These are phyloP conservation scores for Atopsyche davidsoni DNA, from an alignment of 1,140 invertebrate genomes.

Conservation along the genomic window DNA sequence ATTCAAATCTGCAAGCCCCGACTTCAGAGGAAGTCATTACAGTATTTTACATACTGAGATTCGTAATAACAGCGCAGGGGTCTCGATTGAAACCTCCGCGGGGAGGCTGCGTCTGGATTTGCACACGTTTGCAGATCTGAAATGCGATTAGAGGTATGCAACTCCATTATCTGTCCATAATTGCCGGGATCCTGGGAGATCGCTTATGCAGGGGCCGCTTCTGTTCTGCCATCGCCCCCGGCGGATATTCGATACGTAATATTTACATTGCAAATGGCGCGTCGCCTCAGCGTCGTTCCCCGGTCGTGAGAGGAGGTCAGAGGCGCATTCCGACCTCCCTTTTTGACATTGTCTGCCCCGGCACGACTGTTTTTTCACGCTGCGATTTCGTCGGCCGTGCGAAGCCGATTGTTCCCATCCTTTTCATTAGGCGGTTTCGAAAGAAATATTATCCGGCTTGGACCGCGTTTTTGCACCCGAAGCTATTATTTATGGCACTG, in stretches of 20 bases:
- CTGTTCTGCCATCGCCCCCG: constrained; percentile 14
- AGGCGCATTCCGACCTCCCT: constrained; percentile 24
- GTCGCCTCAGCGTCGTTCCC: not conserved
- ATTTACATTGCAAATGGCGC: constrained; percentile 30
- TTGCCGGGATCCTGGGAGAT: not conserved
- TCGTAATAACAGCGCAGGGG: too few relatives aligned
- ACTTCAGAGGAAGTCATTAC: too few relatives aligned
- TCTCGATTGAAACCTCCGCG: too few relatives aligned
- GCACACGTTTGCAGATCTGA: constrained; percentile 18
- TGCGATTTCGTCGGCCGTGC: constrained; percentile 18
- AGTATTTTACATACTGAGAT: too few relatives aligned
- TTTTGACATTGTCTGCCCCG: constrained; percentile 28
- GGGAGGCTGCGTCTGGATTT: too few relatives aligned
- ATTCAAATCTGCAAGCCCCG: too few relatives aligned
- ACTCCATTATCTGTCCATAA: constrained; percentile 11
- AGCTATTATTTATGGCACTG: too few relatives aligned
- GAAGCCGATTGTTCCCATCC: constrained; percentile 18
- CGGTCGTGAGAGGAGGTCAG: constrained; percentile 21
- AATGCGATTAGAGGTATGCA: constrained; percentile 14
- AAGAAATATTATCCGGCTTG: not conserved
- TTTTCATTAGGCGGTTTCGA: constrained; percentile 15
- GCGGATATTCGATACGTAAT: constrained; percentile 22
- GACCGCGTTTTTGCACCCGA: constrained; percentile 11
- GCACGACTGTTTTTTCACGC: constrained; percentile 23
- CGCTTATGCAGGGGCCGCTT: constrained; percentile 19